phyloP scores from a whole-genome alignment of 1,140 invertebrate species.

The Conopomorpha cramerella region DNA sequence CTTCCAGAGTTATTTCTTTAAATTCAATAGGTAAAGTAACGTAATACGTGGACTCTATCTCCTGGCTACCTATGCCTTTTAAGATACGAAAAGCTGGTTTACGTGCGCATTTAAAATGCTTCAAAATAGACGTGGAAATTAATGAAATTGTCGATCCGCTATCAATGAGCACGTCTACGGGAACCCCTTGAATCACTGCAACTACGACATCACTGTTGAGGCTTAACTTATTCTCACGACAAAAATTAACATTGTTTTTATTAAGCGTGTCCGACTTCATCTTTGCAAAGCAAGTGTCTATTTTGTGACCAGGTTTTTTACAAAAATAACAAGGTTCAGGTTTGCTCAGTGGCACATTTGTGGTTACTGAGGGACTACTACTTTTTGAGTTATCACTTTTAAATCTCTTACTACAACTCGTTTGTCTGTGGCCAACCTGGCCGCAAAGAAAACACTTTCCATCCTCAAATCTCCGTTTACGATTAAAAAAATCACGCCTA shows the following conservation, averaged over 20 bases:
- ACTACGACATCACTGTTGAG: background rate
- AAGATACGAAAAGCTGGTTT: slow-evolving; percentile 1
- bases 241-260: slow-evolving; percentile 4
- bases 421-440: background rate
- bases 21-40: slow-evolving; percentile 3
- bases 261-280: slow-evolving; percentile 3
- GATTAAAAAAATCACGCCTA: background rate
- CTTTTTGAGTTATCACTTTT: background rate
- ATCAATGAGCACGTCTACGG: slow-evolving; percentile 3
- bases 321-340: slow-evolving; percentile 3
- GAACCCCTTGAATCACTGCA: slow-evolving; percentile 2
- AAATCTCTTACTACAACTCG: background rate
- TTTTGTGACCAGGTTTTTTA: slow-evolving; percentile 4
- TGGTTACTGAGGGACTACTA: background rate
- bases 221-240: slow-evolving; percentile 2
- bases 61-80: slow-evolving; percentile 3
- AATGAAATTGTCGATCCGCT: slow-evolving; percentile 3
- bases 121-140: slow-evolving; percentile 1
- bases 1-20: slow-evolving; percentile 1
- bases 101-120: slow-evolving; percentile 2
- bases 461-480: background rate
- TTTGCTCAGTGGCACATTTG: background rate
- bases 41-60: background rate
- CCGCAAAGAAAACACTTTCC: slow-evolving; percentile 4
- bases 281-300: slow-evolving; percentile 6